These are phyloP conservation scores for Thryonomys swinderianus DNA, from an alignment of 2,113 vertebrate species.

Conservation along the genomic window DNA sequence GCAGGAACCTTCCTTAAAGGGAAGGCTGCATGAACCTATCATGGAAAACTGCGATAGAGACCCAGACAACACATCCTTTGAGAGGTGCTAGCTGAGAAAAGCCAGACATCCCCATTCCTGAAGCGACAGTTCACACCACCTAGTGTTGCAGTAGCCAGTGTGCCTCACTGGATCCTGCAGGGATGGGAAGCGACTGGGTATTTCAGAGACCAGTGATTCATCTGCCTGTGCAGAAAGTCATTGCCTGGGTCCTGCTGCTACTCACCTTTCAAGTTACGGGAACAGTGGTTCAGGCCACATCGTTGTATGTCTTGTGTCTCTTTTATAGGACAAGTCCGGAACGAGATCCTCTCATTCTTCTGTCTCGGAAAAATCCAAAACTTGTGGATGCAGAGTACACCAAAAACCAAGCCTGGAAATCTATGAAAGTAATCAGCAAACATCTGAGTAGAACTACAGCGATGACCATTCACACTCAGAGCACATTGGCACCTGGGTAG, in stretches of 20 bases:
- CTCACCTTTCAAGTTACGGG: constrained; percentile 7
- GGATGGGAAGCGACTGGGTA: not conserved
- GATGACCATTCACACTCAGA: constrained; percentile 10
- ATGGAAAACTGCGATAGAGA: not conserved
- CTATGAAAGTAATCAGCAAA: constrained; percentile 91
- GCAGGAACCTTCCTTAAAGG: not conserved
- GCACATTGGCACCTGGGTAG: constrained; percentile 33
- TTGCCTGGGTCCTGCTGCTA: not conserved
- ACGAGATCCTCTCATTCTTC: constrained; percentile 96
- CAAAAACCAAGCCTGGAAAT: constrained; percentile 99
- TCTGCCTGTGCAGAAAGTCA: not conserved
- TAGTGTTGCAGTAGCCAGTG: not conserved
- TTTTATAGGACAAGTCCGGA: constrained; percentile 95
- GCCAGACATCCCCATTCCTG: not conserved
- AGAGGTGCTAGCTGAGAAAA: constrained; percentile 11
- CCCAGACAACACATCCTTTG: not conserved
- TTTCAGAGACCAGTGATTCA: not conserved
- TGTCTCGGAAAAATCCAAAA: constrained; percentile 93
- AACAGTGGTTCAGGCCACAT: not conserved
- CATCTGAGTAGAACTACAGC: constrained; percentile 30
- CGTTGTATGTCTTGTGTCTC: constrained; percentile 67
- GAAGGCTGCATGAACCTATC: not conserved
- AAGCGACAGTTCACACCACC: not conserved
- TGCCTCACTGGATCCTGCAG: not conserved
- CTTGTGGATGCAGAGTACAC: constrained; percentile 98